Evolutionary conservation across 1,140 invertebrate genomes (phyloP).

Genomic region (Goniozus legneri): DNA sequence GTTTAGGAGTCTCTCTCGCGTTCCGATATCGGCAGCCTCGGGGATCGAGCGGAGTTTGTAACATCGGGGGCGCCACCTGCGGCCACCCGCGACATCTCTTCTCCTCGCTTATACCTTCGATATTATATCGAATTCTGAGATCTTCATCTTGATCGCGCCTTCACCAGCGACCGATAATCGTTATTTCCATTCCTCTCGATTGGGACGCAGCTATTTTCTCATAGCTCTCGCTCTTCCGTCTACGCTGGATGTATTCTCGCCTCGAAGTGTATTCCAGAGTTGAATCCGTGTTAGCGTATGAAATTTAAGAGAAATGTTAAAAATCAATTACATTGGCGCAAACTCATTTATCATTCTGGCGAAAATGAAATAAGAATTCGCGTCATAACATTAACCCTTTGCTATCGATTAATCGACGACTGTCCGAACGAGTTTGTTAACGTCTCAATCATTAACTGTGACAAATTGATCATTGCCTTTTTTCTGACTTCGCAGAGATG

Average conservation of each 20-base stretch:
- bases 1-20: no score
- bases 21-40: no score
- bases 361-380: slow-evolving; percentile 35
- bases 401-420: slow-evolving; percentile 29
- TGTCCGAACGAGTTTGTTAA: slow-evolving; percentile 16
- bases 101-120: no score
- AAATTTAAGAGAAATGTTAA: no score
- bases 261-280: no score
- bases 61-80: slow-evolving; percentile 49
- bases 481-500: no score
- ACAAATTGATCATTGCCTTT: slow-evolving; percentile 19
- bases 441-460: slow-evolving; percentile 18
- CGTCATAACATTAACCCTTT: slow-evolving; percentile 22
- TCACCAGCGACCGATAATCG: slow-evolving; percentile 31
- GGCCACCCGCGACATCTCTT: slow-evolving; percentile 47
- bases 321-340: no score
- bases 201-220: no score
- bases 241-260: no score
- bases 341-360: slow-evolving; percentile 38
- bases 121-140: slow-evolving; percentile 34
- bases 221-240: no score
- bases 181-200: no score
- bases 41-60: slow-evolving; percentile 5
- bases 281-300: no score
- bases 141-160: slow-evolving; percentile 48